Evolutionary conservation across 2,797 vertebrate species (phyloP).

Genomic region (Mormyrops attenuatus): DNA sequence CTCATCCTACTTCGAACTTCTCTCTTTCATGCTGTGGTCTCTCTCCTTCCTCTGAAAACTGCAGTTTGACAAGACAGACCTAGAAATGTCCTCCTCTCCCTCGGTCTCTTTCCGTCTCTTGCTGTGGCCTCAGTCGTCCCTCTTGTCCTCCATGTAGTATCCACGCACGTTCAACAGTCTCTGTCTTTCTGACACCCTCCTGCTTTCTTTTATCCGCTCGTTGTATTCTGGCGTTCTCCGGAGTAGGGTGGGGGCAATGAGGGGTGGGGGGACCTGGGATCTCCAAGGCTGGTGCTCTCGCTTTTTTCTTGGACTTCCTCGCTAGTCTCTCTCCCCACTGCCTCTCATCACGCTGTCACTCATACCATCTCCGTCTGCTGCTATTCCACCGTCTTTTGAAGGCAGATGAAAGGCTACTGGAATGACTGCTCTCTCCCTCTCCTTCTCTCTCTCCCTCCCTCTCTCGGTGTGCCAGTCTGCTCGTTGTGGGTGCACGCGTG

Average conservation of each 20-base stretch:
- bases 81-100: slow-evolving; percentile 22
- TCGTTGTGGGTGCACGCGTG: neutral
- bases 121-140: slow-evolving; percentile 34
- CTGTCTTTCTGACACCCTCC: slow-evolving; percentile 17
- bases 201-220: slow-evolving; percentile 22
- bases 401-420: slow-evolving; percentile 13
- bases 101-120: slow-evolving; percentile 22
- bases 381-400: slow-evolving; percentile 14
- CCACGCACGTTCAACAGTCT: slow-evolving; percentile 53
- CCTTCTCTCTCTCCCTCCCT: neutral
- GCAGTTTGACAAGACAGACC: slow-evolving; percentile 37
- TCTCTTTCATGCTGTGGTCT: neutral
- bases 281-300: slow-evolving; percentile 33
- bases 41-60: slow-evolving; percentile 11
- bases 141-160: slow-evolving; percentile 47
- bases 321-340: slow-evolving; percentile 23
- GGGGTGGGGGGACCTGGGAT: slow-evolving; percentile 55
- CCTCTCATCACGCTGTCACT: slow-evolving; percentile 8
- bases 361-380: neutral
- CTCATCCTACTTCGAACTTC: slow-evolving; percentile 23
- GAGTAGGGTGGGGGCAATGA: slow-evolving; percentile 53
- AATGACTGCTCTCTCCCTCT: neutral
- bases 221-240: slow-evolving; percentile 55
- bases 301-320: slow-evolving; percentile 27
- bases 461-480: neutral